These are phyloP conservation scores for Castor canadensis DNA, from an alignment of 2,113 vertebrate species.

Conservation along the genomic window DNA sequence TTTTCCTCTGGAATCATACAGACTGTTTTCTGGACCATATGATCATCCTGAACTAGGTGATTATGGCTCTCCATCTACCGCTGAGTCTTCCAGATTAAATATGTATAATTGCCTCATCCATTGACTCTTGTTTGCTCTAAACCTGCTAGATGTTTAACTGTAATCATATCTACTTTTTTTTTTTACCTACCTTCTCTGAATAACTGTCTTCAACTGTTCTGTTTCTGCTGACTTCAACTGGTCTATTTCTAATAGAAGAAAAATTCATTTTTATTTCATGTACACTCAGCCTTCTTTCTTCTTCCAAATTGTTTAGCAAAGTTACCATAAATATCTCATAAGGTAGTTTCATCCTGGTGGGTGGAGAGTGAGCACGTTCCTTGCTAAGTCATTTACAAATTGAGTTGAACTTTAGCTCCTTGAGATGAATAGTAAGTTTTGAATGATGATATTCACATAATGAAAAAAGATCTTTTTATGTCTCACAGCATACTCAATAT, in stretches of 20 bases:
- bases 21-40: not conserved
- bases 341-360: not conserved
- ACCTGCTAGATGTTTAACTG: not conserved
- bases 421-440: not conserved
- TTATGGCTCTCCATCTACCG: not conserved
- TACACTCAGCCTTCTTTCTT: not conserved
- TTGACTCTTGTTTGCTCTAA: not conserved
- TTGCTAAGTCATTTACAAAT: constrained; percentile 25
- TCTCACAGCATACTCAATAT: not conserved
- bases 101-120: not conserved
- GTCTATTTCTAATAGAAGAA: not conserved
- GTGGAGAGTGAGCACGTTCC: not conserved
- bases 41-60: not conserved
- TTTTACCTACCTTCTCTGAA: constrained; percentile 18
- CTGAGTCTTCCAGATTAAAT: not conserved
- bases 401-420: not conserved
- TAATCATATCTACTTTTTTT: constrained; percentile 3
- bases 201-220: not conserved
- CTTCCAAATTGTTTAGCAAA: not conserved
- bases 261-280: not conserved
- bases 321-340: not conserved
- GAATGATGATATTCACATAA: not conserved
- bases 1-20: not conserved
- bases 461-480: not conserved
- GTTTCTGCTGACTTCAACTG: not conserved